Evolutionary conservation across 92 coral and sea anemone genomes (phyloP), one percentile per base, ranked within the genome.

Genomic region (Epizoanthus ramosus): DNA sequence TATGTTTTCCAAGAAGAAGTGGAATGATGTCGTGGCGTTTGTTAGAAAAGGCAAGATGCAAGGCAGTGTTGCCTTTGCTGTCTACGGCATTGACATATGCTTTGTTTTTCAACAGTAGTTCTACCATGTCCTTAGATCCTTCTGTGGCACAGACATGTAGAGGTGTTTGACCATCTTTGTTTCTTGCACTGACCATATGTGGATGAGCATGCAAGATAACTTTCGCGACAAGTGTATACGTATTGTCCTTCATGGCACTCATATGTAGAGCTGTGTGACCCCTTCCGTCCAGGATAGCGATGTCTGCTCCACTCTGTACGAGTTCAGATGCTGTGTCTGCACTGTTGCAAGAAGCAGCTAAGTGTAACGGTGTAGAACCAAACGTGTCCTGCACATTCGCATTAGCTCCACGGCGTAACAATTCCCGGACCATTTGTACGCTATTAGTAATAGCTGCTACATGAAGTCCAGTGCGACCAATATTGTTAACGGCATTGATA

Each of bases 181-280:
- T 76, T 60, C 43, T 57, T 19, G 59, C 57, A 21, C 37, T 76
- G 7, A 76, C 5, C 58, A 59, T 59, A 21, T 37, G 60, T 76
- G 69, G 81, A 19, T 76, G 37, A 35, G 56, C 81, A 39, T 76
- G 81, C 23, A 76, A 13, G 23, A 76, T 39, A 59, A 57, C 81
- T 5, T 60, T 60, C 15, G 31, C 57, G n/a, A 19, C 39, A 2
- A 6, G 57, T 10, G 19, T n/a, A n/a, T n/a, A n/a, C n/a, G n/a
- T 18, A 2, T 60, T 76, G 23, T 41, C 63, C 13, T 19, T 76
- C 7, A 14, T 21, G 0, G 58, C 81, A 21, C 69, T 68, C 81
- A 76, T 37, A 76, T 76, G 81, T 10, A 76, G 81, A 60, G 81
- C 81, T 59, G 81, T 76, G n/a, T 76, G 70, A 14, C 81, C 81